Evolutionary conservation across 1,140 invertebrate species (phyloP), one percentile per base, ranked within the genome.

Genomic region (Caenorhabditis brenneri): DNA sequence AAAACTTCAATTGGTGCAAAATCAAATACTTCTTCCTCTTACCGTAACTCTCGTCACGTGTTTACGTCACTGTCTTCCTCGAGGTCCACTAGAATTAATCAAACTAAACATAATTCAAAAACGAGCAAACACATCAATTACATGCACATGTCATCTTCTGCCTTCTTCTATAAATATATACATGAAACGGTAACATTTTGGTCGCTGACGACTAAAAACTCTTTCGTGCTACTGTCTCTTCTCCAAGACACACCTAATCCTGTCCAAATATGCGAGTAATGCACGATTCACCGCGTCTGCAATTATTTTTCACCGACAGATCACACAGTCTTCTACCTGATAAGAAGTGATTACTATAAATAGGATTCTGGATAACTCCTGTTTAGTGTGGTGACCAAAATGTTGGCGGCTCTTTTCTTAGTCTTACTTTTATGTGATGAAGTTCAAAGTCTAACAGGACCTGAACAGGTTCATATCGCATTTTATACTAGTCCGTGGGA

Each of bases 401-500:
- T 65, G 31, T 33, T 16, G 29, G n/a, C 48, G 3, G n/a, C 10
- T 16, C 3, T 33, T 19, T 36, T 33, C 16, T 5, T 36, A 27
- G 15, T 36, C 1, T 58, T 58, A 58, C 29, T 27, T 58, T 36
- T 55, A 24, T 12, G 22, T 29, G 3, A 15, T 65, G 16, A 2
- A 19, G 31, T 16, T 0, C 58, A 65, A 33, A 7, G 29, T 19
- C 31, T 65, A 19, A 58, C 53, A 36, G 29, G 29, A 2, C 74
- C 74, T 9, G 74, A 79, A 22, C 84, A 86, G 46, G 82, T 86
- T 22, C 85, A 86, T 51, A 27, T 86, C 16, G 60, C 85, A 31
- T 49, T 86, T 46, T 48, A 55, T n/a, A 78, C 53, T 1, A 46
- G 86, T 31, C 27, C 83, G 5, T 39, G 48, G 46, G 48, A 55